Evolutionary conservation across 2,888 invertebrate genomes (phyloP).

Genomic region (Lacanobia oleracea): DNA sequence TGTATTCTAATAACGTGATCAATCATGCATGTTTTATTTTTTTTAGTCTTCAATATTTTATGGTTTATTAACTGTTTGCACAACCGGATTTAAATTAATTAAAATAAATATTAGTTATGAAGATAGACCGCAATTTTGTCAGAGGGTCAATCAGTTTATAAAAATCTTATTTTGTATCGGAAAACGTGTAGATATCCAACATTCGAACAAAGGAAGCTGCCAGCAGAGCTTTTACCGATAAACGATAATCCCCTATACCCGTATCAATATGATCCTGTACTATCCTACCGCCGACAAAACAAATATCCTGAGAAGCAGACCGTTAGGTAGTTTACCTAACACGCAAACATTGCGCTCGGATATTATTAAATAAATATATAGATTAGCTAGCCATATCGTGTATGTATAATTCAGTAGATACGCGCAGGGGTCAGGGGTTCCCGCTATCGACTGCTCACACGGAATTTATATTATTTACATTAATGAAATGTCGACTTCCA

Average conservation of each 20-base stretch:
- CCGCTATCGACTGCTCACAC: conserved; percentile 39
- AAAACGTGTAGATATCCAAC: not conserved
- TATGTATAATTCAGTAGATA: conserved; percentile 56
- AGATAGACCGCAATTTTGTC: not conserved
- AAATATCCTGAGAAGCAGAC: conserved; percentile 47
- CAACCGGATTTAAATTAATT: conserved; percentile 29
- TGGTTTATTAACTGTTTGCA: conserved; percentile 17
- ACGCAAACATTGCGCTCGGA: conserved; percentile 39
- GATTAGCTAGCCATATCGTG: conserved; percentile 42
- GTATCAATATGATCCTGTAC: conserved; percentile 39
- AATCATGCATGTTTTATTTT: conserved; percentile 43
- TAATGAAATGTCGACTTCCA: conserved; percentile 39
- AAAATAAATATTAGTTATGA: not conserved
- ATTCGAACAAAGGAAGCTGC: not conserved
- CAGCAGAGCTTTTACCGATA: conserved; percentile 13
- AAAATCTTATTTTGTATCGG: not conserved
- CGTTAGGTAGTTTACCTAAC: conserved; percentile 36
- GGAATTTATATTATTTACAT: conserved; percentile 37
- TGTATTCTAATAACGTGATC: conserved; percentile 43
- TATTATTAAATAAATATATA: conserved; percentile 44
- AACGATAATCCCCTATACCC: conserved; percentile 8
- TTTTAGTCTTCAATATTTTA: conserved; percentile 23
- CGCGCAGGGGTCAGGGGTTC: conserved; percentile 45
- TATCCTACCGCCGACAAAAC: conserved; percentile 32
- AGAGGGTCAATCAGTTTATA: not conserved